Conservation (phyloP, 2,888 invertebrate species). For the Drosophila fulvimacula region DNA sequence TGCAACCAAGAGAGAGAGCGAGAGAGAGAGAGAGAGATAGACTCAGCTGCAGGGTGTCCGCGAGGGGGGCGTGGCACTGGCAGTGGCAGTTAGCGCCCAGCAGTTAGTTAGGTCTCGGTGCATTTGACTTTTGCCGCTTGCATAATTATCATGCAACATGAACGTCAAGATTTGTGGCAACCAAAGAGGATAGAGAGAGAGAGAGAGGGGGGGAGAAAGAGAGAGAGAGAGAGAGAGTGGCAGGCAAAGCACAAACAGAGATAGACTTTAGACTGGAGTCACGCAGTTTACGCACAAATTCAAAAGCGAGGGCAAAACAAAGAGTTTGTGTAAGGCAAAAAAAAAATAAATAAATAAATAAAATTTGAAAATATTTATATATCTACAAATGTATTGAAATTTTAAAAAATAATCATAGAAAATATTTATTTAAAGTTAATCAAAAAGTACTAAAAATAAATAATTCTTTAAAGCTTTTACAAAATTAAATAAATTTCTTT, state of each 20-base stretch:
- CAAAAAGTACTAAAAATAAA: too few relatives aligned
- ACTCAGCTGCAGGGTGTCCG: not conserved
- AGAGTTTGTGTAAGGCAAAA: not conserved
- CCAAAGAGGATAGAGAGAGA: not conserved
- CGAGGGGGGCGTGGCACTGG: not conserved
- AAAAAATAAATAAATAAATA: not conserved
- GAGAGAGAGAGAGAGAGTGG: not conserved
- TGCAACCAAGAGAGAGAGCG: slow-evolving; percentile 7
- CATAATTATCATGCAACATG: slow-evolving; percentile 76
- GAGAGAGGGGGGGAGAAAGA: not conserved
- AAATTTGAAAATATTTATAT: not conserved
- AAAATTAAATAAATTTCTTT: too few relatives aligned
- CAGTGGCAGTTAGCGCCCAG: slow-evolving; percentile 44
- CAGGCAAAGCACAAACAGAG: not conserved
- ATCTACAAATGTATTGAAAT: too few relatives aligned
- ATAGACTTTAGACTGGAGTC: slow-evolving; percentile 23
- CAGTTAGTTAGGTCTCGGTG: slow-evolving; percentile 21
- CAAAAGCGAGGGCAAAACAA: slow-evolving; percentile 29
- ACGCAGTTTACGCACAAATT: slow-evolving; percentile 65
- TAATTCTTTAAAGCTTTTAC: too few relatives aligned
- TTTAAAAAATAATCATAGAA: too few relatives aligned
- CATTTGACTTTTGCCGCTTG: slow-evolving; percentile 64
- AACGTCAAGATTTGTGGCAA: slow-evolving; percentile 38
- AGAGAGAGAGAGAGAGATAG: not conserved
- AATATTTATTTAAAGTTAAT: too few relatives aligned